Base-by-base conservation (phyloP, 2,888 invertebrate species). In the Drosophila buzzatii region DNA sequence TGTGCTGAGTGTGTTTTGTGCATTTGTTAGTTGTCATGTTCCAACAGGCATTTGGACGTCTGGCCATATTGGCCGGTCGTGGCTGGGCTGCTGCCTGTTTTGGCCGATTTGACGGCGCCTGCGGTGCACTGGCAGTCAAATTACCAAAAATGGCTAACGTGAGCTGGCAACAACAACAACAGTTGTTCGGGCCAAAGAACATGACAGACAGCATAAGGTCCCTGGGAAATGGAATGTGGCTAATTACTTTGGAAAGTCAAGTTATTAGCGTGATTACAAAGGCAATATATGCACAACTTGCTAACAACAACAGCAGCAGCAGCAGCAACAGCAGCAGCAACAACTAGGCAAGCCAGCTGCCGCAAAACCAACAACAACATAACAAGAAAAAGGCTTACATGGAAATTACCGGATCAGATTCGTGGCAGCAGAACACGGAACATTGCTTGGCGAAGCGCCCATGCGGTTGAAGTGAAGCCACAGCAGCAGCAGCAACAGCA, bases 241-340 rank as follows among this genome's bases (percentile, higher is more conserved):
- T 88, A 88, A 88, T 88, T 88, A 88, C 87, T 90, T 85, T 82
- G 77, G 84, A 80, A 88, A 85, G 86, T 83, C 90, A 87, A 89
- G 88, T 88, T 88, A 88, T 88, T 89, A 85, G 88, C 90, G 88
- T 83, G 90, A 88, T 88, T 88, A 90, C 90, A 82, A 81, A 86
- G 85, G 82, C 85, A 76, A 70, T 75, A 78, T 70, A 81, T 60
- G 47, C 63, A 57, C 63, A 39, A 18, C 39, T 51, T 18, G 44
- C 31, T 51, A 45, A 56, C 59, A 64, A 55, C 31, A 27, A 10
- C 44, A 37, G 5, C 39, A 33, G 8, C 51, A 56, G 12, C 47
- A 62, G 9, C 57, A 41, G 6, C 39, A 53, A 27, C 33, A 52
- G 20, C 66, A 23, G 7, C 4, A 44, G 20, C 20, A 42, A 42